Evolutionary conservation across 2,888 invertebrate species (phyloP).

Genomic region (Alloscopus bannaensis): DNA sequence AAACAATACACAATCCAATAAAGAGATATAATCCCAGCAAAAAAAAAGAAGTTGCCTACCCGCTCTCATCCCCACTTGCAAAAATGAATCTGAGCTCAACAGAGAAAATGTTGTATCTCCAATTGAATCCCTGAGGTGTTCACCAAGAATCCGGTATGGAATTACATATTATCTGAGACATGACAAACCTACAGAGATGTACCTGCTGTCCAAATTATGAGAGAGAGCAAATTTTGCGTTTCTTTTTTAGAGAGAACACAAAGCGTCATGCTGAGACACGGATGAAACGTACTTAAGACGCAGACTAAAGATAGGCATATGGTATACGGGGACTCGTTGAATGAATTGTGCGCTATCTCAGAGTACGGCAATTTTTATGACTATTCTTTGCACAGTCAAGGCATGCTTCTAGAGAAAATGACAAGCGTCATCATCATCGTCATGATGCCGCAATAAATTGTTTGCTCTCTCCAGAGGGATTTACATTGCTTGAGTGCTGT

Average conservation of each 20-base stretch:
- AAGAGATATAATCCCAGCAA: background rate
- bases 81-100: background rate
- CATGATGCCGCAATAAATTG: conserved; percentile 19
- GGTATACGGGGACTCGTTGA: background rate
- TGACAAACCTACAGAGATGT: conserved; percentile 25
- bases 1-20: conserved; percentile 25
- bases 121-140: conserved; percentile 41
- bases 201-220: conserved; percentile 20
- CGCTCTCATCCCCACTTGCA: too few relatives aligned
- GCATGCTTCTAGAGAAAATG: too few relatives aligned
- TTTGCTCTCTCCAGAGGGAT: conserved; percentile 9
- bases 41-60: background rate
- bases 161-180: conserved; percentile 40
- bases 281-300: conserved; percentile 2
- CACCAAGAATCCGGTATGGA: conserved; percentile 29
- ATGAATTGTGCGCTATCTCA: background rate
- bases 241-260: too few relatives aligned
- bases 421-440: background rate
- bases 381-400: background rate
- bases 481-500: conserved; percentile 24
- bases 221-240: conserved; percentile 13
- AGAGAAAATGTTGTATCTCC: background rate
- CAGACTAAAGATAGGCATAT: background rate
- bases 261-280: conserved; percentile 42
- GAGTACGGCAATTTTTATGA: background rate